Evolutionary conservation across 2,888 invertebrate species (phyloP), one percentile per base, ranked within the genome.

Genomic region (Aproaerema taeniolella): DNA sequence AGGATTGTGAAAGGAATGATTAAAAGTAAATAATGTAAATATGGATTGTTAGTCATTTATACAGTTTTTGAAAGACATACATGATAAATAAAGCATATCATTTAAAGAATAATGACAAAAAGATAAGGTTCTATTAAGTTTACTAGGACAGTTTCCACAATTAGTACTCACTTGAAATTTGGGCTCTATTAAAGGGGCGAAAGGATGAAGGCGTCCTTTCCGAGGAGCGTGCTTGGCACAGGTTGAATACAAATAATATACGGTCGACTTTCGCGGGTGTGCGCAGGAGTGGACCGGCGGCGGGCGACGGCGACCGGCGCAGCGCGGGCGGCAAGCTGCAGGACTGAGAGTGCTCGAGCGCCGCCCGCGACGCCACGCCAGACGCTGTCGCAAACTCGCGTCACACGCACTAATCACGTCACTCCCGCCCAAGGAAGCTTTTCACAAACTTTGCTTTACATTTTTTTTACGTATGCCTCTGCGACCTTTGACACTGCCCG

Each of bases 231-330:
- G 58, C 52, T 55, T 55, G 59, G 67, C 75, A 66, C 67, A 53
- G 52, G 50, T 58, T 67, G 79, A 82, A 80, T 80, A 78, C 71
- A 69, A 78, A 74, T 70, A 73, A 67, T 67, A 57, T 60, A 67
- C 61, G 57, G 54, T 61, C 61, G 66, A 78, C 71, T 77, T 78
- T 78, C 78, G 77, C 75, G 78, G 58, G 57, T 59, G 64, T 67
- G 61, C 58, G 65, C 70, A 24, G 33, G n/a, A 20, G 28, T 28
- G 5, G 64, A 68, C 62, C n/a, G 59, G 64, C 66, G 66, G 66
- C 60, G n/a, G 70, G 71, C 20, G 37, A 29, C 35, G 35, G 7
- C 28, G 13, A 6, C 41, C 45, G 45, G 28, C 40, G 38, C 20
- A 30, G 52, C 39, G 52, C 39, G 26, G 31, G 42, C 20, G 20